Evolutionary conservation across 2,888 invertebrate species (phyloP), one percentile per base, ranked within the genome.

Genomic region (Alviniconcha strummeri): DNA sequence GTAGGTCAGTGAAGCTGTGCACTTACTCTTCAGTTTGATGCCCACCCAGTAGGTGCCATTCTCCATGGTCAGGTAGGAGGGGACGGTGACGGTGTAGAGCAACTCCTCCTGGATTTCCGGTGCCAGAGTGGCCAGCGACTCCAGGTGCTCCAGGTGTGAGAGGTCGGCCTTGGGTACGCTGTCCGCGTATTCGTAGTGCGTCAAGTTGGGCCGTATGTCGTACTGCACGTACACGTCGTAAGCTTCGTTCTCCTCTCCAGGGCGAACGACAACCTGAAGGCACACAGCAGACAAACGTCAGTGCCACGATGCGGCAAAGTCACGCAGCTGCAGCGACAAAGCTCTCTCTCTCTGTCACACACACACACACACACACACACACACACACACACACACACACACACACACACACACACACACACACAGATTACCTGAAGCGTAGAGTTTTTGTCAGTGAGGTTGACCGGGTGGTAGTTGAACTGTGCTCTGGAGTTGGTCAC

Each of bases 31-130:
- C 3, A 93, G 87, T 77, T 89, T 90, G 67, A 93, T 88, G 1
- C 92, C 92, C 69, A 93, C 87, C 85, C 89, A 89, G 88, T 93
- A 93, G 8, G 92, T 91, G 11, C 93, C 93, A 83, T 91, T 92
- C 52, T 86, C 82, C 15, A 81, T 77, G 6, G 93, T 93, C 9
- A 91, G 64, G 15, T 90, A 85, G 15, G 87, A 85, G 7, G 91
- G 91, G 0, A 92, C 91, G 81, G 89, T 90, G 72, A 90, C 88
- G 3, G 93, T 91, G 85, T 91, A 90, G 19, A 82, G 77, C 57
- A 91, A 84, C 17, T 90, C 87, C n/a, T 91, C 89, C 76, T 83
- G 82, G 6, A 77, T 79, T 54, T 86, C 84, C 1, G 77, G 77
- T 52, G 15, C 52, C 19, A 77, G 77, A n/a, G 82, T 69, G 11